Evolutionary conservation across 2,113 vertebrate species (phyloP).

Genomic region (Pachycephala philippinensis): DNA sequence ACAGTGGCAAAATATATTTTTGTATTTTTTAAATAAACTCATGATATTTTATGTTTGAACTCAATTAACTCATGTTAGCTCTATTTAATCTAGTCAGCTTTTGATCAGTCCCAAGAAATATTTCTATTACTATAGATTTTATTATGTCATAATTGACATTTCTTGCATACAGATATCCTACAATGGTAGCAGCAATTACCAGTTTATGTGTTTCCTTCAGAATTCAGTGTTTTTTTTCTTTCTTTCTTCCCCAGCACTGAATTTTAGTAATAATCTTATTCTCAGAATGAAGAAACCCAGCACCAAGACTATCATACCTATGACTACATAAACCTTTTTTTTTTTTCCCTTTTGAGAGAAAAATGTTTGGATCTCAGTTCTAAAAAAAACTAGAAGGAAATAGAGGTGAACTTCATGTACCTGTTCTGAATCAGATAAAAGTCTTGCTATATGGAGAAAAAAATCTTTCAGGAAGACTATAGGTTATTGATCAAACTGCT

Average conservation of each 20-base stretch:
- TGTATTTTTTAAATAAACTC: neutral
- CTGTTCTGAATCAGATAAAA: neutral
- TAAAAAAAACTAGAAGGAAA: neutral
- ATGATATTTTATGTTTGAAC: neutral
- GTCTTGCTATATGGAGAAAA: neutral
- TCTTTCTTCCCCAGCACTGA: neutral
- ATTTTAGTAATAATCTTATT: neutral
- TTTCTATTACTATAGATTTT: neutral
- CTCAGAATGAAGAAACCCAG: neutral
- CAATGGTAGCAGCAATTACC: neutral
- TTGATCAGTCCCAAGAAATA: neutral
- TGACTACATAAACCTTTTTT: neutral
- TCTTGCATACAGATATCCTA: neutral
- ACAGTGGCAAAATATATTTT: neutral
- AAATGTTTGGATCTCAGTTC: neutral
- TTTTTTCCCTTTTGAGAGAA: neutral
- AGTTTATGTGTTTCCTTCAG: neutral
- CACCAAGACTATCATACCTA: neutral
- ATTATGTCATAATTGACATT: neutral
- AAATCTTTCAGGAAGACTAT: neutral
- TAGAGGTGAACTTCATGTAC: neutral
- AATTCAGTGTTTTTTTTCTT: neutral
- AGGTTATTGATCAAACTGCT: neutral
- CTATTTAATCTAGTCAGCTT: neutral
- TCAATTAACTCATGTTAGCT: neutral